Evolutionary conservation across 1,140 invertebrate genomes (phyloP).

Genomic region (Brachionus calyciflorus): DNA sequence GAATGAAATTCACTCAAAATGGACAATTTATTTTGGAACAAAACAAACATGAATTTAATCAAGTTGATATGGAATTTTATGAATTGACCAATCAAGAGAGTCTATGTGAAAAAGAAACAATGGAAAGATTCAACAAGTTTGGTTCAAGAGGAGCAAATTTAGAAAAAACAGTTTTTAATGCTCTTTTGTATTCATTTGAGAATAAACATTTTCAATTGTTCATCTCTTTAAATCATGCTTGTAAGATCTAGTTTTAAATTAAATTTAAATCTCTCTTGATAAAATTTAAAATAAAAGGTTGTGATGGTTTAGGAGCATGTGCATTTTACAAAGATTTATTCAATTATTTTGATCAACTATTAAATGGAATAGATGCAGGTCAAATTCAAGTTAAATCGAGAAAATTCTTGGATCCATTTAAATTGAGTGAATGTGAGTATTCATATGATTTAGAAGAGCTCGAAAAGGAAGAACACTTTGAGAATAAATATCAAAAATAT

Average conservation of each 20-base stretch:
- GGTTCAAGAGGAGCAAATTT: background rate
- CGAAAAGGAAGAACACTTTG: background rate
- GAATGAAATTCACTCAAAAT: background rate
- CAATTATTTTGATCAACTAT: background rate
- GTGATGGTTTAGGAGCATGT: slow-evolving; percentile 4
- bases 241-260: background rate
- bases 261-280: background rate
- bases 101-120: background rate
- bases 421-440: background rate
- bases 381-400: background rate
- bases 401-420: background rate
- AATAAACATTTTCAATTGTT: slow-evolving; percentile 6
- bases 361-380: background rate
- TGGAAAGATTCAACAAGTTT: background rate
- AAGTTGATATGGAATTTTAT: background rate
- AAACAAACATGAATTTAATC: background rate
- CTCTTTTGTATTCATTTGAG: background rate
- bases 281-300: background rate
- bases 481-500: background rate
- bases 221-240: slow-evolving; percentile 12
- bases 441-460: background rate
- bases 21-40: slow-evolving; percentile 1
- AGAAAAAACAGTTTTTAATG: background rate
- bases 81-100: background rate
- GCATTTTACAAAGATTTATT: slow-evolving; percentile 13